These are phyloP conservation scores for Bambusicola thoracicus DNA, from an alignment of 2,113 vertebrate genomes.

Conservation along the genomic window DNA sequence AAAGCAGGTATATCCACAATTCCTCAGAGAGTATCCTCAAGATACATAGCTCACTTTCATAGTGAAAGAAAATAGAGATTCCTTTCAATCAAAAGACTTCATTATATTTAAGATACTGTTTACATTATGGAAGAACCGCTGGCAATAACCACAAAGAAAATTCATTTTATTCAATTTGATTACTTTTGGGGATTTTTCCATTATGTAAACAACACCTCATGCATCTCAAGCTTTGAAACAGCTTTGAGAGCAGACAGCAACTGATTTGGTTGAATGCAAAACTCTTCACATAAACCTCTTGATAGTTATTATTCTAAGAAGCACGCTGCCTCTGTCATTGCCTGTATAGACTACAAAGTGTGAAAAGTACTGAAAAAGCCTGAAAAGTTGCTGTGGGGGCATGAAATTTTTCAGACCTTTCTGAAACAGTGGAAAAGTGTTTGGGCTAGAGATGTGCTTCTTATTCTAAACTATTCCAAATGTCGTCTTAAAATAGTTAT, in stretches of 20 bases:
- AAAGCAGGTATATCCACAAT: not conserved
- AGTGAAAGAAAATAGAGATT: slow-evolving; percentile 14
- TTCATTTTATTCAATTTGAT: slow-evolving; percentile 5
- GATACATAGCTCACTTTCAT: not conserved
- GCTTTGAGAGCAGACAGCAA: slow-evolving; percentile 35
- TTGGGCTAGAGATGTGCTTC: not conserved
- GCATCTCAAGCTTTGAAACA: slow-evolving; percentile 30
- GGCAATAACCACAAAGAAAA: slow-evolving; percentile 16
- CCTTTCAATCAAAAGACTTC: not conserved
- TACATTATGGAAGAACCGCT: slow-evolving; percentile 13
- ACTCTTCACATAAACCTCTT: not conserved
- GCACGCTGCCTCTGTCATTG: not conserved
- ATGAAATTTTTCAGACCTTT: slow-evolving; percentile 20
- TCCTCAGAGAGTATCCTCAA: not conserved
- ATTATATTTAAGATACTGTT: not conserved
- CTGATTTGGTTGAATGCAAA: slow-evolving; percentile 20
- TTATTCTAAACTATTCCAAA: slow-evolving; percentile 10
- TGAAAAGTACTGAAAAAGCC: slow-evolving; percentile 1
- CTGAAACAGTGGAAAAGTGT: not conserved
- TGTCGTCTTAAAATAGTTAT: not conserved
- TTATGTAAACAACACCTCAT: slow-evolving; percentile 11
- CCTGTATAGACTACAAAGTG: not conserved
- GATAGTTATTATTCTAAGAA: slow-evolving; percentile 51
- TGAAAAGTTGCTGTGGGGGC: not conserved
- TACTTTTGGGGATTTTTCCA: slow-evolving; percentile 13